These are phyloP conservation scores for Eupsilia transversa DNA, from an alignment of 2,888 invertebrate species.

Conservation along the genomic window DNA sequence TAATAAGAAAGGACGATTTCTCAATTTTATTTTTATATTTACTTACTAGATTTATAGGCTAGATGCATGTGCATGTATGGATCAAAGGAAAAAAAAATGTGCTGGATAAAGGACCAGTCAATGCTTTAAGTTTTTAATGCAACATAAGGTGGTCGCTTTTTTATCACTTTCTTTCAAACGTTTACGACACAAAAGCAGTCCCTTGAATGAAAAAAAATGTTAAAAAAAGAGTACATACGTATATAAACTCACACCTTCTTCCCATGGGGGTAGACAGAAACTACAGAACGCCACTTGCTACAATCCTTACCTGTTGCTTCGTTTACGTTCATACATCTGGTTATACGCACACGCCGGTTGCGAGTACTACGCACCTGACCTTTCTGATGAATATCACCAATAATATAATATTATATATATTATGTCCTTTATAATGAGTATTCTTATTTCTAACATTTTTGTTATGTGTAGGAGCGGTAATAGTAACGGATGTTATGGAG, in stretches of 20 bases:
- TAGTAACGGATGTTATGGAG: constrained; percentile 88
- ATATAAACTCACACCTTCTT: not conserved
- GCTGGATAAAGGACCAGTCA: no score
- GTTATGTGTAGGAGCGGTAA: constrained; percentile 85
- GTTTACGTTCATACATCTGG: not conserved
- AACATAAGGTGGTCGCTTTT: no score
- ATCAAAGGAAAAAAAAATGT: not conserved
- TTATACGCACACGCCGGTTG: not conserved
- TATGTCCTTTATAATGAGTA: not conserved
- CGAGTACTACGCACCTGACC: not conserved
- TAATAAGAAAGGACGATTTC: no score
- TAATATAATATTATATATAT: no score
- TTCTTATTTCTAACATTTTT: not conserved
- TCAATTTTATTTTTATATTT: no score
- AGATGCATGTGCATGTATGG: no score
- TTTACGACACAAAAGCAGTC: not conserved
- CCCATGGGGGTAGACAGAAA: not conserved
- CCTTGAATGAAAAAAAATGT: not conserved
- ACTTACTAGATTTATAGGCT: no score
- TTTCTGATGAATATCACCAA: not conserved
- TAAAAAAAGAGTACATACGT: not conserved
- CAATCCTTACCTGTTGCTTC: not conserved
- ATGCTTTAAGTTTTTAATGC: no score
- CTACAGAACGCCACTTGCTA: not conserved
- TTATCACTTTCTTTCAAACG: no score